Base-by-base conservation (phyloP, 2,888 invertebrate species). In the Halictus ligatus region DNA sequence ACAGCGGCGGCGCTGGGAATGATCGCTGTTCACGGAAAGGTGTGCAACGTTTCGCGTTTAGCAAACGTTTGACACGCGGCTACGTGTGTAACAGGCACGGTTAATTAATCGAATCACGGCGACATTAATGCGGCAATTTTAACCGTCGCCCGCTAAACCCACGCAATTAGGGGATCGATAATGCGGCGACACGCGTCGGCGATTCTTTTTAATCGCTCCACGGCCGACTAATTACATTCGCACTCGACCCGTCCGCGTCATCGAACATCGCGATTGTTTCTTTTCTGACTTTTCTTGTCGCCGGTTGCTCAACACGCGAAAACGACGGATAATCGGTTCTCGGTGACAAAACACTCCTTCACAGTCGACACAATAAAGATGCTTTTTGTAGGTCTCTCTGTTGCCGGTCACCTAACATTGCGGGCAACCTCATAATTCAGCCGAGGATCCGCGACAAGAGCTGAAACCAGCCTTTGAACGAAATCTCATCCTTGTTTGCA, bases 71-170 rank as follows among this genome's bases (percentile, higher is more conserved):
- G 76, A 82, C 82, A 71, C 69, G 60, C 21, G 54, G 67, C 29
- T 64, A 69, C 60, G 54, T 58, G 75, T 76, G 76, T 72, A 84
- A 85, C 83, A 77, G 75, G 76, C 74, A 75, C 67, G 77, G 86
- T 83, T 87, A 85, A 85, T 85, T 87, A 85, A 87, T 85, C 74
- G 83, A 87, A 85, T 80, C 78, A 80, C 83, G 72, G 50, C 72
- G 80, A 74, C 83, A 40, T 86, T 87, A 87, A 86, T 82, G 82
- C 69, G 50, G 18, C 78, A 83, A 75, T 83, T 85, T 85, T 75
- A 71, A 77, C 84, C 13, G 75, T 13, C 15, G 15, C 13, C 29
- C 21, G 75, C 43, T 64, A 67, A 80, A 76, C 74, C 74, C 73
- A 60, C 50, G 75, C 74, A 78, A 74, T 75, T 69, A 46, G 84